Conservation (phyloP, 2,888 invertebrate species). For the Thereva unica region DNA sequence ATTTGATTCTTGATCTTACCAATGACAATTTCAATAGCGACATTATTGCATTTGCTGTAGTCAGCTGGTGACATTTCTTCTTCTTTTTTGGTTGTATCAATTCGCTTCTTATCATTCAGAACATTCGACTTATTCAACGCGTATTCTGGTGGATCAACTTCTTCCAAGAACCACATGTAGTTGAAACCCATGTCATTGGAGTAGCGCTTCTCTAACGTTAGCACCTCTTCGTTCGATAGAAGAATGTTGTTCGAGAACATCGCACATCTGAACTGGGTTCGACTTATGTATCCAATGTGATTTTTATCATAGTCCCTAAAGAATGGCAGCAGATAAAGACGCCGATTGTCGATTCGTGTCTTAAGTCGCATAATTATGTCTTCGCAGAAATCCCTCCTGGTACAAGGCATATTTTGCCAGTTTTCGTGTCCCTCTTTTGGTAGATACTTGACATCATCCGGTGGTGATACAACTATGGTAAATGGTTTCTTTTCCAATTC, state of each 20-base stretch:
- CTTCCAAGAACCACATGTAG: slow-evolving; percentile 71
- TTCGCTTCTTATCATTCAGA: slow-evolving; percentile 1
- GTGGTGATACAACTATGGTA: slow-evolving; percentile 62
- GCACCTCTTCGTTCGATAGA: slow-evolving; percentile 67
- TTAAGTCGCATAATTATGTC: slow-evolving; percentile 67
- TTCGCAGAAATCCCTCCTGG: slow-evolving; percentile 63
- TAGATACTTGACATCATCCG: slow-evolving; percentile 60
- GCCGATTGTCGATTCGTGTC: slow-evolving; percentile 64
- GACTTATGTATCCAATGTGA: slow-evolving; percentile 73
- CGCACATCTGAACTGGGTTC: slow-evolving; percentile 71
- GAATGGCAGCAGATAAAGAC: slow-evolving; percentile 68
- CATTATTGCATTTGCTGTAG: slow-evolving; percentile 57
- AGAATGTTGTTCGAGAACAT: slow-evolving; percentile 70
- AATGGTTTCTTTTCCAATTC: slow-evolving; percentile 72
- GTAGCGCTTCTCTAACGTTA: slow-evolving; percentile 71
- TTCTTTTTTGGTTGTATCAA: slow-evolving; percentile 48
- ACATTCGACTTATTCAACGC: slow-evolving; percentile 49
- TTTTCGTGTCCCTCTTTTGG: slow-evolving; percentile 59
- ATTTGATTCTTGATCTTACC: slow-evolving; percentile 75
- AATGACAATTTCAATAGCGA: slow-evolving; percentile 70
- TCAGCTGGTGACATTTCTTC: slow-evolving; percentile 48
- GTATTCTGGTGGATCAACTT: slow-evolving; percentile 59
- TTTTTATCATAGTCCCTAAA: slow-evolving; percentile 75
- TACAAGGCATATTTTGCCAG: slow-evolving; percentile 56
- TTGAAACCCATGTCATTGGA: slow-evolving; percentile 76